A percentile compares a stretch with the other conserved stretches of the same genome.
phyloP scores from a whole-genome alignment of 2,888 invertebrate species.

The Diarsia mendica region DNA sequence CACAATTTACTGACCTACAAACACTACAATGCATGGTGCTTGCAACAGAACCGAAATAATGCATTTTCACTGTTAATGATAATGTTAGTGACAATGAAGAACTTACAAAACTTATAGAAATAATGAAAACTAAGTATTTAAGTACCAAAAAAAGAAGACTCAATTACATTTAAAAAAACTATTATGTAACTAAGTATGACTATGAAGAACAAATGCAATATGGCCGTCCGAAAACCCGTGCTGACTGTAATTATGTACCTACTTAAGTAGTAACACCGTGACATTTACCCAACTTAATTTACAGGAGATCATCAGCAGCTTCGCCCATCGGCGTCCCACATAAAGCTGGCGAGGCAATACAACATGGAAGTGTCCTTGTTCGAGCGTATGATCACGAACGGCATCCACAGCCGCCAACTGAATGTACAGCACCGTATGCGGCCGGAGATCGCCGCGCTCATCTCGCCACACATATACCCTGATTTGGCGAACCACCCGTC shows the following conservation, averaged over 20 bases:
- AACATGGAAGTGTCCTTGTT: slow-evolving; percentile 94
- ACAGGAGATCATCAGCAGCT: slow-evolving; percentile 95
- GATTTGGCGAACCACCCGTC: slow-evolving; percentile 91
- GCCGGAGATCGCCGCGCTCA: slow-evolving; percentile 88
- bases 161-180: no score
- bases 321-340: slow-evolving; percentile 93
- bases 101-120: no score
- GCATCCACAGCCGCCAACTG: slow-evolving; percentile 91
- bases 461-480: slow-evolving; percentile 93
- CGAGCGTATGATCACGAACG: slow-evolving; percentile 94
- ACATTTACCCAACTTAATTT: slow-evolving; percentile 7
- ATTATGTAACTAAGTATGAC: no score
- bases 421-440: slow-evolving; percentile 95
- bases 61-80: no score
- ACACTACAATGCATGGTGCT: no score
- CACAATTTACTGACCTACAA: no score
- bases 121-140: no score
- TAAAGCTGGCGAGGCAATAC: slow-evolving; percentile 91
- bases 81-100: no score
- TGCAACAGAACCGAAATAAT: no score
- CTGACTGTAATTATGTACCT: neutral
- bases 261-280: neutral
- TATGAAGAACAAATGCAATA: no score
- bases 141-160: no score
- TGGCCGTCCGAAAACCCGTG: no score